Percentiles rank a stretch among this genome's conserved stretches.
These are phyloP conservation scores for Drosophila ezoana DNA, from an alignment of 2,888 invertebrate genomes.

Conservation along the genomic window DNA sequence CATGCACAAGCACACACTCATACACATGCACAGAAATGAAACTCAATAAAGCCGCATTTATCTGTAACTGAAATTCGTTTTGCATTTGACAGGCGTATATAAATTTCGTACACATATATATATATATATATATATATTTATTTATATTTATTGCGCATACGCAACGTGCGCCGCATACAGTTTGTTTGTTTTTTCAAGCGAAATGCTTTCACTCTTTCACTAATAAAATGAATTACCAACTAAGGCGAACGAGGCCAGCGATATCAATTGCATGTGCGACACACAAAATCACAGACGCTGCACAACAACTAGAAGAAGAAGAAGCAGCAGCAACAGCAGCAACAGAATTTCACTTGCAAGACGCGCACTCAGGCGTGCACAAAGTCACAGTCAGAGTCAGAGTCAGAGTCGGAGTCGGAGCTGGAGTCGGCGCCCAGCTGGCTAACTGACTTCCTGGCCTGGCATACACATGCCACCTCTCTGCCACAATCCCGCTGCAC, in stretches of 20 bases:
- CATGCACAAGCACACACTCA: conserved; percentile 23
- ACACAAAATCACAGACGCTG: conserved; percentile 71
- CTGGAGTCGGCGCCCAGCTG: conserved; percentile 11
- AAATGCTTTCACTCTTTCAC: conserved; percentile 81
- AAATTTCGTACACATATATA: no score
- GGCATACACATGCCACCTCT: conserved; percentile 7
- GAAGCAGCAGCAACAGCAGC: conserved; percentile 1
- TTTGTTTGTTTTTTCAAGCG: conserved; percentile 32
- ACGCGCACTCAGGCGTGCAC: conserved; percentile 52
- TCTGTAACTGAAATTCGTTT: conserved; percentile 67
- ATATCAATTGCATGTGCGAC: conserved; percentile 82
- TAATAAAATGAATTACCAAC: conserved; percentile 66
- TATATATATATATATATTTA: neutral
- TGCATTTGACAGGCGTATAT: conserved; percentile 39
- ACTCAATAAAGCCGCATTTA: conserved; percentile 79
- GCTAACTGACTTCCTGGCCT: conserved; percentile 44
- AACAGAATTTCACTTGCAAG: conserved; percentile 71
- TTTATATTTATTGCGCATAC: conserved; percentile 63
- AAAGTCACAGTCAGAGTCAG: neutral
- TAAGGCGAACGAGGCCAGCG: conserved; percentile 72
- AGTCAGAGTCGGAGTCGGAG: conserved; percentile 2
- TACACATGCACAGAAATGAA: conserved; percentile 41
- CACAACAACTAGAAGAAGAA: conserved; percentile 17
- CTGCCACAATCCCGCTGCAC: conserved; percentile 2
- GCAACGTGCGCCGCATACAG: conserved; percentile 56